phyloP scores from a whole-genome alignment of 2,888 invertebrate species.

The Troglohyphantes excavatus region DNA sequence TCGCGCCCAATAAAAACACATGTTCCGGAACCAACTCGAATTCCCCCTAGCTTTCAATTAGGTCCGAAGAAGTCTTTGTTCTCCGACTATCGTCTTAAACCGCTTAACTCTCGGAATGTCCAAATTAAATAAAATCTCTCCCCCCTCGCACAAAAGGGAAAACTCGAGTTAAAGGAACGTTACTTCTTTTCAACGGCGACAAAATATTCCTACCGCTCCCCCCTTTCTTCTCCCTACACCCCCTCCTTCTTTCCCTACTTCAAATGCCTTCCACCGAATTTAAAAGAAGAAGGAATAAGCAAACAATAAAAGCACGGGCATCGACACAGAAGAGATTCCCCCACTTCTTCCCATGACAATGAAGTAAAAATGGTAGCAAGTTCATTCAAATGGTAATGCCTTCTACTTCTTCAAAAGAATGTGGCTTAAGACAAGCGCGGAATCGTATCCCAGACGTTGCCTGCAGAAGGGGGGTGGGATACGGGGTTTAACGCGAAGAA shows the following conservation, averaged over 20 bases:
- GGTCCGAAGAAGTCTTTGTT: conserved; percentile 33
- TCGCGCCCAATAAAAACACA: background rate
- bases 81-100: conserved; percentile 36
- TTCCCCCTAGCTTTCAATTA: conserved; percentile 4
- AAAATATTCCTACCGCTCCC: conserved; percentile 32
- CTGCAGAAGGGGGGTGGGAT: conserved; percentile 3
- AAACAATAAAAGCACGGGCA: conserved; percentile 53
- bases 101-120: conserved; percentile 60
- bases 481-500: conserved; percentile 48
- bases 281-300: conserved; percentile 42
- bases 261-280: conserved; percentile 3
- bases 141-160: conserved; percentile 39
- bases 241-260: background rate
- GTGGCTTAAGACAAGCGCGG: conserved; percentile 56
- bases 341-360: conserved; percentile 56
- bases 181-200: conserved; percentile 29
- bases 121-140: conserved; percentile 64
- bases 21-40: background rate
- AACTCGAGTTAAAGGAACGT: conserved; percentile 30
- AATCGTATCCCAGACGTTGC: conserved; percentile 38
- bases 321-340: conserved; percentile 46
- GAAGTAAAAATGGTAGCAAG: conserved; percentile 72
- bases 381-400: conserved; percentile 75
- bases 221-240: background rate
- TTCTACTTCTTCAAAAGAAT: conserved; percentile 43